Conservation (phyloP, 2,113 vertebrate genomes). For the Aythya baeri region DNA sequence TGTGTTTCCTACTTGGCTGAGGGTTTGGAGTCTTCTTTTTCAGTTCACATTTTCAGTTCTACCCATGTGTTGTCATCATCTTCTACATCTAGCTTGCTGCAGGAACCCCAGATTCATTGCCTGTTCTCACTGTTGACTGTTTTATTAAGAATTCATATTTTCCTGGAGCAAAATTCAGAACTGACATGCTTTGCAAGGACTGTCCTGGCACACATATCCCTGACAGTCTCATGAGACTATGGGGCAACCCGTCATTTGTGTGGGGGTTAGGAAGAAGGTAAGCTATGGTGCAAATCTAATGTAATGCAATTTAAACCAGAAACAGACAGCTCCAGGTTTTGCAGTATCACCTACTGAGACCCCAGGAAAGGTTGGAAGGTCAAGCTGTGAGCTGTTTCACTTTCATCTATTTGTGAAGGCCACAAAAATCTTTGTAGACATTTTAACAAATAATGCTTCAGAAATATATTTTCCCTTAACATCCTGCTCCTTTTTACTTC, state of each 20-base stretch:
- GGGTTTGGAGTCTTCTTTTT: slow-evolving; percentile 25
- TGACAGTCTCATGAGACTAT: background rate
- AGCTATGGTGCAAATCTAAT: background rate
- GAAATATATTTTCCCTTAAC: slow-evolving; percentile 33
- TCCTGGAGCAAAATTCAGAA: background rate
- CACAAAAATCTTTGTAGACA: background rate
- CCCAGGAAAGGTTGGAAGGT: slow-evolving; percentile 40
- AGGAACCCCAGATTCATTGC: background rate
- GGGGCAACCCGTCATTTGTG: background rate
- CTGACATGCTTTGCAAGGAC: background rate
- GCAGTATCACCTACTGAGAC: slow-evolving; percentile 17
- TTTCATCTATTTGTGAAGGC: slow-evolving; percentile 51
- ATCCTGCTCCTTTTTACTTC: slow-evolving; percentile 13
- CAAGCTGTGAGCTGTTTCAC: slow-evolving; percentile 28
- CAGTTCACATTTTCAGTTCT: background rate
- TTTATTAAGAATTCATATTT: too few relatives aligned
- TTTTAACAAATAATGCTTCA: slow-evolving; percentile 61
- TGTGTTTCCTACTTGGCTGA: slow-evolving; percentile 13
- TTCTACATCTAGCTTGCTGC: background rate
- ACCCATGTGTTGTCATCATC: background rate
- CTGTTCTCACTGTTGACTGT: background rate
- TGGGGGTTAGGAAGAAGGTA: background rate
- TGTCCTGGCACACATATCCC: background rate
- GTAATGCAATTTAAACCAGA: background rate
- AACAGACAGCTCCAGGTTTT: background rate